Conservation (phyloP, 2,797 vertebrate species). For the Oreochromis mossambicus region DNA sequence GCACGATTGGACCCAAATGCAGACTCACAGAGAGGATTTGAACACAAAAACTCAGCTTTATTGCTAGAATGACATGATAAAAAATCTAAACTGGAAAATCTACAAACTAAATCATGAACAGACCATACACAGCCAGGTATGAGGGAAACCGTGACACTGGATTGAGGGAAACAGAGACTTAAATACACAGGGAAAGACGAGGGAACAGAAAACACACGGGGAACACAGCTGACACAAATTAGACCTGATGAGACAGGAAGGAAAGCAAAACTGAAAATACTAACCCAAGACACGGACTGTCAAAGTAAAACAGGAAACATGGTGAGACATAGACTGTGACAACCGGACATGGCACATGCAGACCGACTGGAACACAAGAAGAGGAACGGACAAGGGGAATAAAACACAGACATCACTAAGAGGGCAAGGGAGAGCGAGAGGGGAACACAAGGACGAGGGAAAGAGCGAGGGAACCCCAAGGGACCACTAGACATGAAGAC, state of each 20-base stretch:
- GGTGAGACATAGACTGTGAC: neutral
- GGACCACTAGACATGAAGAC: neutral
- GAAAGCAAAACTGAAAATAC: neutral
- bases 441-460: neutral
- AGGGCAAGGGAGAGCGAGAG: neutral
- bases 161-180: neutral
- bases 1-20: neutral
- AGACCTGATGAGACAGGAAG: neutral
- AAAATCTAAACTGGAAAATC: neutral
- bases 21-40: neutral
- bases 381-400: neutral
- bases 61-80: neutral
- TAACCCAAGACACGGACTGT: neutral
- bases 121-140: neutral
- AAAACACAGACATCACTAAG: neutral
- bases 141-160: neutral
- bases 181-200: neutral
- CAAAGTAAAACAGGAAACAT: neutral
- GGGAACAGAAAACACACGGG: neutral
- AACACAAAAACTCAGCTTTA: rapidly evolving
- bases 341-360: neutral
- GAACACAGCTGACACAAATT: neutral
- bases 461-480: neutral
- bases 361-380: neutral
- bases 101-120: neutral